A percentile compares a stretch with the other conserved stretches of the same genome.
Conservation (phyloP, 2,113 vertebrate genomes). For the Sterna hirundo region DNA sequence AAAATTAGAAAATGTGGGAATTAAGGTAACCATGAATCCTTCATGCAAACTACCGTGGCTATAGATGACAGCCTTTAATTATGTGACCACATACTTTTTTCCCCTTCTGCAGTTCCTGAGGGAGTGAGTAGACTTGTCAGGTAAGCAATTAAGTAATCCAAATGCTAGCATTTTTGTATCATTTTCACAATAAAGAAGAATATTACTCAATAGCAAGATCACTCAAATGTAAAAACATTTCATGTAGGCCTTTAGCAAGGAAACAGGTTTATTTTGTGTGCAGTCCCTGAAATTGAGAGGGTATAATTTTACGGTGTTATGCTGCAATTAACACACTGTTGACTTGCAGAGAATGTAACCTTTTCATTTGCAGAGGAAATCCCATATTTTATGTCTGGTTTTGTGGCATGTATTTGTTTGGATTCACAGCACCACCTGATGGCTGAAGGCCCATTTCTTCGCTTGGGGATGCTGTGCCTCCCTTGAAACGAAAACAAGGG, state of each 20-base stretch:
- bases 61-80: slow-evolving; percentile 8
- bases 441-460: not conserved
- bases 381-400: rapidly evolving
- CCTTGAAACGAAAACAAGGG: not conserved
- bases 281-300: not conserved
- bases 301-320: not conserved
- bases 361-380: not conserved
- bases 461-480: not conserved
- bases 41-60: not conserved
- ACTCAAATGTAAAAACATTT: not conserved
- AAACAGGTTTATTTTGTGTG: not conserved
- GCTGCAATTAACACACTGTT: not conserved
- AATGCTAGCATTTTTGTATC: not conserved
- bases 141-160: slow-evolving; percentile 16
- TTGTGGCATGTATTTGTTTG: not conserved
- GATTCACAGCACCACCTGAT: slow-evolving; percentile 55
- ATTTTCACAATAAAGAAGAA: not conserved
- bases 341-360: not conserved
- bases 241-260: not conserved
- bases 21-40: not conserved
- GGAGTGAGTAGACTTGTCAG: not conserved
- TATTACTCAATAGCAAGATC: not conserved
- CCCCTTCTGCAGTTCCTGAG: not conserved
- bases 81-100: not conserved
- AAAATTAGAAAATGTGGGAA: not conserved